Conservation (phyloP, 92 coral and sea anemone genomes). For the Porites lobata region DNA sequence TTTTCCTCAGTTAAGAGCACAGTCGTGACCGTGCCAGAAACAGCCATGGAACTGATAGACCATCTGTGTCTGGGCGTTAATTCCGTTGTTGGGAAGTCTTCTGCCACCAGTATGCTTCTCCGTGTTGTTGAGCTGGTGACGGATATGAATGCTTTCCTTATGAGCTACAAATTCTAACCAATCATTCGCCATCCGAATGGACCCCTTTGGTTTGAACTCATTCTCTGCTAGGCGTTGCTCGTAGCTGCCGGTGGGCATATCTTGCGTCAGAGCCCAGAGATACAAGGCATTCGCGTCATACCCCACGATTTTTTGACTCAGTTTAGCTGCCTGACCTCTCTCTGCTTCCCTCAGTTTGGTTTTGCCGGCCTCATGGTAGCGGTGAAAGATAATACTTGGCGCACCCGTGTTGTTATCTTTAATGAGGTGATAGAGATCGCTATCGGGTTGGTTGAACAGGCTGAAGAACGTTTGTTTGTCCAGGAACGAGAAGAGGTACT, state of each 20-base stretch:
- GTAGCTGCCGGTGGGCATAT: no score
- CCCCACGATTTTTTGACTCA: no score
- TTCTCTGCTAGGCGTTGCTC: background rate
- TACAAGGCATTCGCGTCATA: background rate
- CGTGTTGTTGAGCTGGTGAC: no score
- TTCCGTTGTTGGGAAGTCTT: no score
- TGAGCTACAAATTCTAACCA: no score
- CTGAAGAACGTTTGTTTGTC: background rate
- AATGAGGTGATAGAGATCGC: background rate
- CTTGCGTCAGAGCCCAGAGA: background rate
- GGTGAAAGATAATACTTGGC: no score
- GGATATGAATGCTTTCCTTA: no score
- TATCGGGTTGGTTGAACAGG: background rate
- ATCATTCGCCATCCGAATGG: no score
- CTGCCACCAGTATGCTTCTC: no score
- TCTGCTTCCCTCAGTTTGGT: background rate
- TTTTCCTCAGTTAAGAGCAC: background rate
- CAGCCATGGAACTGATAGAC: background rate
- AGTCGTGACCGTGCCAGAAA: background rate
- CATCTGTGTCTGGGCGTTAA: background rate
- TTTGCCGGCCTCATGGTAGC: background rate
- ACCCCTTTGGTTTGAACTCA: no score
- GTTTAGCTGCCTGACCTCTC: background rate
- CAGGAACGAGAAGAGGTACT: background rate
- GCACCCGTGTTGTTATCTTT: no score